Conservation (phyloP, 2,797 vertebrate species). For the Pangasius macronema region DNA sequence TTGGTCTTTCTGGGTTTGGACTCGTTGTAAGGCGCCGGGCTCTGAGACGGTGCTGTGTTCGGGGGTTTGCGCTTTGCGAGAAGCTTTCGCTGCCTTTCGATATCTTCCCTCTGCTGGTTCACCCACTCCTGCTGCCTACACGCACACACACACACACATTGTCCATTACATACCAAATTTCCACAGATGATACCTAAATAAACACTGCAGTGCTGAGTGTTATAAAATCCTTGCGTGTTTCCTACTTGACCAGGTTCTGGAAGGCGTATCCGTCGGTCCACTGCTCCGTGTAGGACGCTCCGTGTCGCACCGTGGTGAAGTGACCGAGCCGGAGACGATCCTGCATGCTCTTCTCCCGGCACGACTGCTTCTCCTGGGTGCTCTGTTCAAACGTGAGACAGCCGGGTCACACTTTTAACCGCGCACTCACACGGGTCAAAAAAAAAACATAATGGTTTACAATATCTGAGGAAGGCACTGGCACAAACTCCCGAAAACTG, state of each 20-base stretch:
- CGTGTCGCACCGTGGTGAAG: constrained; percentile 98
- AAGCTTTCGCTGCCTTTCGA: constrained; percentile 97
- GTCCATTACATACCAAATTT: background rate
- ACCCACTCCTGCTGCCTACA: constrained; percentile 96
- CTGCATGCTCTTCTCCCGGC: constrained; percentile 99
- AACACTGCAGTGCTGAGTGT: background rate
- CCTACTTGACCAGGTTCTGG: constrained; percentile 99
- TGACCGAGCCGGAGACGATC: constrained; percentile 96
- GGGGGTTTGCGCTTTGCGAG: constrained; percentile 97
- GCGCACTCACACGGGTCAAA: background rate
- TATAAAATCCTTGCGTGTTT: constrained; percentile 20
- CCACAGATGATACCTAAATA: background rate
- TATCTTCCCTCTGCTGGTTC: constrained; percentile 98
- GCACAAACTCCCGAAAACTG: background rate
- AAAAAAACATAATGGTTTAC: background rate
- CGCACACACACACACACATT: background rate
- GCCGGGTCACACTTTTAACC: background rate
- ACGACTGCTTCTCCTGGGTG: constrained; percentile 94
- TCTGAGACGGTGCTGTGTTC: constrained; percentile 83
- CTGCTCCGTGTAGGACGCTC: constrained; percentile 98
- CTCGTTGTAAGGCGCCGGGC: constrained; percentile 89
- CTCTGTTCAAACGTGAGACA: constrained; percentile 65
- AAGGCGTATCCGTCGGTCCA: constrained; percentile 99
- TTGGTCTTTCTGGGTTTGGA: constrained; percentile 98
- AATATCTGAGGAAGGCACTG: background rate